Conservation (phyloP, 2,113 vertebrate species). For the Amphiprion ocellaris region DNA sequence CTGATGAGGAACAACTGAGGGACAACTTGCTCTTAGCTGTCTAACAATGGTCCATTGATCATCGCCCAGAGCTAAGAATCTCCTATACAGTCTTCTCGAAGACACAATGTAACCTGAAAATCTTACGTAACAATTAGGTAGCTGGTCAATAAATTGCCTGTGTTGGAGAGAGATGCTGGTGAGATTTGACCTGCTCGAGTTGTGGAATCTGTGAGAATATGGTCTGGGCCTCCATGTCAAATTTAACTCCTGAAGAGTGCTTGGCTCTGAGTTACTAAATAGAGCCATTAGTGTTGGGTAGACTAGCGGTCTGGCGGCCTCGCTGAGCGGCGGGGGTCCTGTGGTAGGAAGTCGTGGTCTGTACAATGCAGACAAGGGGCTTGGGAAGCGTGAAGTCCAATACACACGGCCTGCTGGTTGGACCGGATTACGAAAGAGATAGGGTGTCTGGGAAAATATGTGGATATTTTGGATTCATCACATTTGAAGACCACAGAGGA, state of each 20-base stretch:
- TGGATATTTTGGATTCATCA: constrained; percentile 69
- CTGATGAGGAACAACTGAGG: no score
- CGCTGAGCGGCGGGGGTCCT: constrained; percentile 57
- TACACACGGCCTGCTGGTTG: constrained; percentile 68
- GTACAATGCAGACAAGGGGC: constrained; percentile 45
- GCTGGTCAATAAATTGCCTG: constrained; percentile 17
- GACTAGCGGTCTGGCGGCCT: constrained; percentile 68
- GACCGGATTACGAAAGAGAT: constrained; percentile 46
- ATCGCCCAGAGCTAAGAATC: not conserved
- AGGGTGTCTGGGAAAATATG: constrained; percentile 72
- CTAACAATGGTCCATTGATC: not conserved
- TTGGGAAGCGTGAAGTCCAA: constrained; percentile 71
- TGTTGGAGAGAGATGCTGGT: constrained; percentile 7
- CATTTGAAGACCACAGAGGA: constrained; percentile 65
- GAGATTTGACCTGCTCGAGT: constrained; percentile 46
- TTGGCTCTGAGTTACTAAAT: constrained; percentile 70
- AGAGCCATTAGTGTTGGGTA: constrained; percentile 64
- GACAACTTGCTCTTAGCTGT: not conserved
- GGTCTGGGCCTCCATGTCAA: constrained; percentile 45
- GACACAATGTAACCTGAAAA: constrained; percentile 7
- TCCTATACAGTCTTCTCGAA: not conserved
- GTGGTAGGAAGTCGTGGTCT: constrained; percentile 74
- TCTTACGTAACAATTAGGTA: constrained; percentile 5
- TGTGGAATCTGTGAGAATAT: constrained; percentile 59
- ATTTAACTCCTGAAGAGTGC: constrained; percentile 61